Percentiles rank a stretch among this genome's conserved stretches.
Conservation (phyloP, 2,113 vertebrate species). For the Nibea coibor region DNA sequence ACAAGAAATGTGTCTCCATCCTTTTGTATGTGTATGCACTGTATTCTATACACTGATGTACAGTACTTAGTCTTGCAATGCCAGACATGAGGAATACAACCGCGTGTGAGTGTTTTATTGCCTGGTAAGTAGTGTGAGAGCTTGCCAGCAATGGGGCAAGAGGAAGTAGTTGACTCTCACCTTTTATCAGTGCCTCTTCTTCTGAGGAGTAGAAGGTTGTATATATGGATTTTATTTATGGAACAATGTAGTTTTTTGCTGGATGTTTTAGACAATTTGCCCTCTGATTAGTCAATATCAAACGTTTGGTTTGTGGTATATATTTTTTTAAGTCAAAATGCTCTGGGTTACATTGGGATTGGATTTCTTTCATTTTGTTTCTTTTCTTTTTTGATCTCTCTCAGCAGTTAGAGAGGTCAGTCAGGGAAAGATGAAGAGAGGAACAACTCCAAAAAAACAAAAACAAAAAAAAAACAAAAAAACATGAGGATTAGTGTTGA, state of each 20-base stretch:
- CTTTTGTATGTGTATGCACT: neutral
- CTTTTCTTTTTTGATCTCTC: neutral
- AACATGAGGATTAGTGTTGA: neutral
- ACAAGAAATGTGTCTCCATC: neutral
- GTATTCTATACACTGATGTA: neutral
- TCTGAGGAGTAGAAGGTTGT: neutral
- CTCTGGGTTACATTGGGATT: neutral
- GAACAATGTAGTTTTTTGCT: neutral
- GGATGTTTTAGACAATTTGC: neutral
- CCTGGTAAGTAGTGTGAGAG: neutral
- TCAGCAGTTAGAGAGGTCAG: conserved; percentile 26
- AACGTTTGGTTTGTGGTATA: neutral
- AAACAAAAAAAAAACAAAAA: no score
- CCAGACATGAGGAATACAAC: no score
- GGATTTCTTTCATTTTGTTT: neutral
- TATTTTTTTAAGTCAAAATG: neutral
- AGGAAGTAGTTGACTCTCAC: neutral
- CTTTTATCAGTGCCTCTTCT: neutral
- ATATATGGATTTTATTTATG: neutral
- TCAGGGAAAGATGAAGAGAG: neutral
- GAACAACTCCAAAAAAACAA: no score
- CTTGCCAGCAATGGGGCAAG: neutral
- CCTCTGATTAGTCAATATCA: neutral
- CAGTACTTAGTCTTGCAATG: neutral
- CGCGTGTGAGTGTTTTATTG: neutral